Evolutionary conservation across 2,113 vertebrate genomes (phyloP).

Genomic region (Ginglymostoma cirratum): DNA sequence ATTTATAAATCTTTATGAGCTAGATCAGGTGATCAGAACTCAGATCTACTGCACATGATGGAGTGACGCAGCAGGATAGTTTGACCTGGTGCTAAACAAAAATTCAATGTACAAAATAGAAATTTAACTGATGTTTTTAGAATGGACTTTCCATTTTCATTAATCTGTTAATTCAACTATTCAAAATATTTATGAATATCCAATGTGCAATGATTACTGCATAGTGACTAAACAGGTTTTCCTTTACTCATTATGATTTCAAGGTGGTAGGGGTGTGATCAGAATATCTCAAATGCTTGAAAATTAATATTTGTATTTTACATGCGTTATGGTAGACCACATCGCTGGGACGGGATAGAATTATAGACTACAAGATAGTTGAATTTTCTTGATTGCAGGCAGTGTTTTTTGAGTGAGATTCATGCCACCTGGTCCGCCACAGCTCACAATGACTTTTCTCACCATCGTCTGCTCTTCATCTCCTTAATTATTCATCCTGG

Average conservation of each 20-base stretch:
- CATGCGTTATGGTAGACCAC: not conserved
- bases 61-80: not conserved
- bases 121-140: not conserved
- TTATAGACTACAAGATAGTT: not conserved
- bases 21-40: not conserved
- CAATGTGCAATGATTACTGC: not conserved
- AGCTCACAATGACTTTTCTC: no score
- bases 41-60: not conserved
- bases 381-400: no score
- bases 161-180: not conserved
- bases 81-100: not conserved
- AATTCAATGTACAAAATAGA: not conserved
- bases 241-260: not conserved
- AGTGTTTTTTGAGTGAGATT: no score
- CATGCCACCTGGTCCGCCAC: no score
- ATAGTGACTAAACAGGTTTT: not conserved
- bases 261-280: not conserved
- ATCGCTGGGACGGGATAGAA: not conserved
- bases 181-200: not conserved
- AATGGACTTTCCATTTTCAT: not conserved
- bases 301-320: not conserved
- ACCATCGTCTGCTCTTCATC: no score
- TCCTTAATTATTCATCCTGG: no score
- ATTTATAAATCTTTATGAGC: conserved; percentile 19
- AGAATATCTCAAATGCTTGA: not conserved